phyloP scores from a whole-genome alignment of 2,797 vertebrate genomes.

The Triplophysa bombifrons region DNA sequence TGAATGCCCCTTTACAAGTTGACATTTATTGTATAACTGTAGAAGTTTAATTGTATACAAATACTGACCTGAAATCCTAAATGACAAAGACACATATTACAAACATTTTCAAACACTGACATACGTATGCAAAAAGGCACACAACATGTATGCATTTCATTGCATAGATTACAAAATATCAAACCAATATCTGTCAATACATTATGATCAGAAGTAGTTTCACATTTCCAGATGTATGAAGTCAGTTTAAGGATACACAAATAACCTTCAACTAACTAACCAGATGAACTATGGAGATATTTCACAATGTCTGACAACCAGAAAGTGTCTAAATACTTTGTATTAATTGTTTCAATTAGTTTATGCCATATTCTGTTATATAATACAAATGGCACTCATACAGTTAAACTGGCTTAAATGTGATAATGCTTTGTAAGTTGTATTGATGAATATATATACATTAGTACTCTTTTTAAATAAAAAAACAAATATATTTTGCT shows the following conservation, averaged over 20 bases:
- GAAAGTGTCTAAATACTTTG: neutral
- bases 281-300: neutral
- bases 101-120: neutral
- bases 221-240: neutral
- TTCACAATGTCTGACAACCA: neutral
- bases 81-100: neutral
- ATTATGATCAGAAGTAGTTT: neutral
- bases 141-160: neutral
- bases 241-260: neutral
- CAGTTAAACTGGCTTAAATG: neutral
- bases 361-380: neutral
- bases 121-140: neutral
- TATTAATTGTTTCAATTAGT: neutral
- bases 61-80: slow-evolving; percentile 26
- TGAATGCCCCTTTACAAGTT: slow-evolving; percentile 24
- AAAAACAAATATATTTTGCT: slow-evolving; percentile 8
- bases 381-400: neutral
- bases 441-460: neutral
- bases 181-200: neutral
- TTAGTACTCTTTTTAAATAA: slow-evolving; percentile 17
- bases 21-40: slow-evolving; percentile 26
- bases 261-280: no score
- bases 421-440: neutral
- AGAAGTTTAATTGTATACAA: slow-evolving; percentile 7
- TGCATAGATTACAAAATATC: neutral